Conservation (phyloP, 2,888 invertebrate species). For the Pterostichus niger region DNA sequence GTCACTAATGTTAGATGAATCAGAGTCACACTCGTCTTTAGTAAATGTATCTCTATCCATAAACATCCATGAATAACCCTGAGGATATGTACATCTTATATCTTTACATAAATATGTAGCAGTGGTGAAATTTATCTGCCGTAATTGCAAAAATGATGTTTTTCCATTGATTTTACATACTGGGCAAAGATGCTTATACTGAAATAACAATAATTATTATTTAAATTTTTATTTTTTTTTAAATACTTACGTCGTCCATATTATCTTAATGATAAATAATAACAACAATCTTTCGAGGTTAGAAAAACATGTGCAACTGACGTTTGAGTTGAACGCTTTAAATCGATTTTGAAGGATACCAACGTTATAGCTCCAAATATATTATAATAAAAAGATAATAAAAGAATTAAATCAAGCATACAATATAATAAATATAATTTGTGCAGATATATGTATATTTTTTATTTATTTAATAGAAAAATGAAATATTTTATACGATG, state of each 20-base stretch:
- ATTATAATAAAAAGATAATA: too few relatives aligned
- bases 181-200: constrained; percentile 42
- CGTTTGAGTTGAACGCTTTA: too few relatives aligned
- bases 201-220: constrained; percentile 40
- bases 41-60: constrained; percentile 23
- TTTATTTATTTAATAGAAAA: too few relatives aligned
- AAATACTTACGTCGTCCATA: constrained; percentile 42
- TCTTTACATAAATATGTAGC: constrained; percentile 53
- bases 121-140: constrained; percentile 44
- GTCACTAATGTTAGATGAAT: constrained; percentile 16
- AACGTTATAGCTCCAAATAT: too few relatives aligned
- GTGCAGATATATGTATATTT: too few relatives aligned
- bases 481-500: too few relatives aligned
- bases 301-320: too few relatives aligned
- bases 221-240: constrained; percentile 2
- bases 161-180: constrained; percentile 31
- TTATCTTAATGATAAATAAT: background rate
- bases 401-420: too few relatives aligned
- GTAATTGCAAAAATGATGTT: constrained; percentile 10
- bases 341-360: too few relatives aligned
- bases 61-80: constrained; percentile 22
- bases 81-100: constrained; percentile 44
- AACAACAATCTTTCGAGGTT: background rate
- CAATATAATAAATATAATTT: too few relatives aligned
- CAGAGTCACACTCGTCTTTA: constrained; percentile 37